A percentile compares a stretch with the other conserved stretches of the same genome.
Evolutionary conservation across 2,113 vertebrate genomes (phyloP).

Genomic region (Python bivittatus): DNA sequence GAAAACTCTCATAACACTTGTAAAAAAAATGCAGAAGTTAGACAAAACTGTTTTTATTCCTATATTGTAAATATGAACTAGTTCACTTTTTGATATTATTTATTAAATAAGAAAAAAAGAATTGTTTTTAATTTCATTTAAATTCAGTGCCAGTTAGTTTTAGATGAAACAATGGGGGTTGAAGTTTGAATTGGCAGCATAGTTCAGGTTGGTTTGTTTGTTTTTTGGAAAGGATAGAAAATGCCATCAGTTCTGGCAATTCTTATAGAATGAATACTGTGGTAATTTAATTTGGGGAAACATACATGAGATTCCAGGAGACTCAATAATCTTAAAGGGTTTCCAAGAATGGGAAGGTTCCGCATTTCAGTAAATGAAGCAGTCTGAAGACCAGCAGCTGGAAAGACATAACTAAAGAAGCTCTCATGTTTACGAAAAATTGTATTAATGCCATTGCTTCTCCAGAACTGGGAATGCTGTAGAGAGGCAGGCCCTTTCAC

Average conservation of each 20-base stretch:
- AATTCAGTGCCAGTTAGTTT: constrained; percentile 46
- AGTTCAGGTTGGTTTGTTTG: not conserved
- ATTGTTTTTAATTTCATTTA: constrained; percentile 64
- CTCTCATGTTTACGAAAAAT: not conserved
- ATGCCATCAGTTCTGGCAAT: not conserved
- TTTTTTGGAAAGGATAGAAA: not conserved
- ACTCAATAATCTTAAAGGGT: not conserved
- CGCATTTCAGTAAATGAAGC: not conserved
- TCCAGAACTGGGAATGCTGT: not conserved
- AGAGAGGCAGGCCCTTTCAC: not conserved
- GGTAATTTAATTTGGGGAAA: not conserved
- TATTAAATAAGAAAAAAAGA: constrained; percentile 72
- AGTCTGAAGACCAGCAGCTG: not conserved
- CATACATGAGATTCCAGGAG: not conserved
- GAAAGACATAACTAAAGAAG: too few species aligned
- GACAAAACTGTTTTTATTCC: constrained; percentile 58
- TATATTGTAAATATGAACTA: constrained; percentile 58
- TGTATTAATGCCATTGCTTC: not conserved
- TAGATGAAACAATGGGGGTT: not conserved
- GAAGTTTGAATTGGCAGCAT: not conserved
- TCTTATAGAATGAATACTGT: not conserved
- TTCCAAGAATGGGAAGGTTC: too few species aligned
- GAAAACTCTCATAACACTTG: constrained; percentile 53
- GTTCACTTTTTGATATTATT: constrained; percentile 72
- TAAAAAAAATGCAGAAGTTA: constrained; percentile 62